These are phyloP conservation scores for Dicerorhinus sumatrensis DNA, from an alignment of 2,113 vertebrate genomes.

Conservation along the genomic window DNA sequence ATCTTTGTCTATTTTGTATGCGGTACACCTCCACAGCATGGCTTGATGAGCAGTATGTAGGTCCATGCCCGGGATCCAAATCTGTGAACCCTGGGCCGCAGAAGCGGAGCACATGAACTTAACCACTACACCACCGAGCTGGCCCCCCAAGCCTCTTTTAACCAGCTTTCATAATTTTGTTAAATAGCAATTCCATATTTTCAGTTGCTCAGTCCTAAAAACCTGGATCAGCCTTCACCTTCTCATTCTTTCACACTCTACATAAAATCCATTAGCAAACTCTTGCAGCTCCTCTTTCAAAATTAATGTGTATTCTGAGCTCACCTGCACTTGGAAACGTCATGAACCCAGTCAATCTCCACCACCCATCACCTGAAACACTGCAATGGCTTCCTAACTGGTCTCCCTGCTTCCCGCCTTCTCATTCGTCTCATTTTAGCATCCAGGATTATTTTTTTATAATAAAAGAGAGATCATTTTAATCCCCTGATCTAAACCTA, in stretches of 20 bases:
- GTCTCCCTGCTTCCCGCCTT: background rate
- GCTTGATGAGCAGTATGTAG: too few relatives aligned
- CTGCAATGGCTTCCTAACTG: background rate
- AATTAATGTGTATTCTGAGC: background rate
- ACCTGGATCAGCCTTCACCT: background rate
- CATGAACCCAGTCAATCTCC: fast-evolving
- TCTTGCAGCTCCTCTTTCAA: background rate
- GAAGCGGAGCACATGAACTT: too few relatives aligned
- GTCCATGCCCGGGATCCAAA: too few relatives aligned
- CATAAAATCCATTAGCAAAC: background rate
- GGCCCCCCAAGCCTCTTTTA: background rate
- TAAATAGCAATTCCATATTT: background rate
- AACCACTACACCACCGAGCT: too few relatives aligned
- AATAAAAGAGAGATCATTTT: background rate
- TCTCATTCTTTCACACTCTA: background rate
- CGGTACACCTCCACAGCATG: too few relatives aligned
- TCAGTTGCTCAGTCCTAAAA: background rate
- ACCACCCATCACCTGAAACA: too few relatives aligned
- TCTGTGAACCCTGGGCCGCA: too few relatives aligned
- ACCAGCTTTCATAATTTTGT: background rate
- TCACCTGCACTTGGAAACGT: background rate
- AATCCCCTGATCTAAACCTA: background rate
- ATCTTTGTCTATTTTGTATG: too few relatives aligned
- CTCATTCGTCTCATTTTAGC: background rate
- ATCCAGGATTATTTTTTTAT: background rate